Evolutionary conservation across 2,113 vertebrate species (phyloP).

Genomic region (Coregonus clupeaformis): DNA sequence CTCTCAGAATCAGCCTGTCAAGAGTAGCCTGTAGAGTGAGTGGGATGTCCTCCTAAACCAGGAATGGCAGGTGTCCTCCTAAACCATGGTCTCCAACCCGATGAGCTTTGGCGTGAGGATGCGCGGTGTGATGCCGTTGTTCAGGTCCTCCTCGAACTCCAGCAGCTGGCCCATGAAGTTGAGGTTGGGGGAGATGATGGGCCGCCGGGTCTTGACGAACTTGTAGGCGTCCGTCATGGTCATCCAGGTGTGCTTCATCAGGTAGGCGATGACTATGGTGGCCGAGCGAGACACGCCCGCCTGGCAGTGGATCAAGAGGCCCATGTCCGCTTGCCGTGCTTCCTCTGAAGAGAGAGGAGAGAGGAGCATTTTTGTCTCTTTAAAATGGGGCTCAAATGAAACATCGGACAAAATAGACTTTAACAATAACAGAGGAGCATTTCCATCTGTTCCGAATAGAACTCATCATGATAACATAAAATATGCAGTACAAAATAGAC

Average conservation of each 20-base stretch:
- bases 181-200: slow-evolving; percentile 98
- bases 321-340: slow-evolving; percentile 92
- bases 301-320: slow-evolving; percentile 97
- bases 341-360: slow-evolving; percentile 81
- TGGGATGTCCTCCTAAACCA: background rate
- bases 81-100: slow-evolving; percentile 92
- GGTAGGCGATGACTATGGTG: slow-evolving; percentile 96
- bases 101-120: slow-evolving; percentile 95
- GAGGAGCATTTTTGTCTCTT: background rate
- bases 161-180: slow-evolving; percentile 99
- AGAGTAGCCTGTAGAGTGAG: slow-evolving; percentile 33
- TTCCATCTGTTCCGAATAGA: too few species aligned
- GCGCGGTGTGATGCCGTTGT: slow-evolving; percentile 92
- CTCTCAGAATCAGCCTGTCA: slow-evolving; percentile 10
- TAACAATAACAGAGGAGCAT: background rate
- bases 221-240: slow-evolving; percentile 99
- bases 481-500: too few species aligned
- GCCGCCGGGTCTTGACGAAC: slow-evolving; percentile 96
- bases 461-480: too few species aligned
- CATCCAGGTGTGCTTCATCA: slow-evolving; percentile 99
- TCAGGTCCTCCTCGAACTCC: slow-evolving; percentile 98
- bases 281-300: slow-evolving; percentile 96
- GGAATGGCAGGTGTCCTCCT: slow-evolving; percentile 39
- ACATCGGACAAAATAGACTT: background rate
- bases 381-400: background rate